Base-by-base conservation (phyloP, 2,888 invertebrate species). In the Amiota minor region DNA sequence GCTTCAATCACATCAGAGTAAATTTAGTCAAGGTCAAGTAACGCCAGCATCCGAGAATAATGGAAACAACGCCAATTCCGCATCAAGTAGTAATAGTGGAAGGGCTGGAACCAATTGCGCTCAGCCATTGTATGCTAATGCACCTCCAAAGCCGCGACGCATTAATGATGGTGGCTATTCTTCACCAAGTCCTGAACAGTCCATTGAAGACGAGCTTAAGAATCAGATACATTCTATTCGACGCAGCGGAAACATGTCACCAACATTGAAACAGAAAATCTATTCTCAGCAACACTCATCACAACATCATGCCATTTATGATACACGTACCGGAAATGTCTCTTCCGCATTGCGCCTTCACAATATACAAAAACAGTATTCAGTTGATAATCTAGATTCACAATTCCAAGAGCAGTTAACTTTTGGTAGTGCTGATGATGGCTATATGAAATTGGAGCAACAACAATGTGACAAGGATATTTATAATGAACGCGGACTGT, bases 81-180 rank as follows among this genome's bases (percentile, higher is more conserved):
- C 86, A 67, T 78, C 84, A 45, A 79, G 79, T 47, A 78, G 86
- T 79, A 78, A 82, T 80, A 65, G 86, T 78, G 46, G 88, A 79
- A 75, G 82, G 75, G 84, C 86, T 77, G 77, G 87, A 78, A 79
- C 85, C 74, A 55, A 86, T 77, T 74, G 89, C 76, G 82, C 89
- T 8, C 94, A 94, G 84, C 95, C 96, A 0, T 92, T 96, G 1
- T 97, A 97, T 86, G 96, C 95, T 1, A 97, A 97, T 89, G 96
- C 97, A 3, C 96, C 96, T 12, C 96, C 97, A 0, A 97, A 97
- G 87, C 96, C 97, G 0, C 91, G 95, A 85, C 92, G 96, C 71
- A 92, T 95, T 50, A 95, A 93, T 77, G 95, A 95, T 83, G 92
- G 92, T 11, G 93, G 94, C 53, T 95, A 94, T 81, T 93, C 94